Evolutionary conservation across 2,113 vertebrate genomes (phyloP).

Genomic region (Thryonomys swinderianus): DNA sequence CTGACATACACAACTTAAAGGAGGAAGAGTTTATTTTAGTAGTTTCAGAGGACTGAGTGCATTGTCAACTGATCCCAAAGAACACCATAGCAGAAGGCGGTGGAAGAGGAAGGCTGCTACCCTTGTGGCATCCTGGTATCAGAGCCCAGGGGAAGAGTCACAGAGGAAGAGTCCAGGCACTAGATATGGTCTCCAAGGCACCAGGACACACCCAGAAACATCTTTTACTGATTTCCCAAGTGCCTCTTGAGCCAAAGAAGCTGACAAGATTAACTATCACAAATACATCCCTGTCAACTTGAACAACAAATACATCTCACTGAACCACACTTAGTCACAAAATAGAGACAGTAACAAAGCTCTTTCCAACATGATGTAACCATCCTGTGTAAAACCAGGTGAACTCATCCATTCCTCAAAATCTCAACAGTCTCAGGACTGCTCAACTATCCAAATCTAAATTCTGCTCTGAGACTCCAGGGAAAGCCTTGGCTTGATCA

Average conservation of each 20-base stretch:
- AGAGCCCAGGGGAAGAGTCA: too few relatives aligned
- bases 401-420: not conserved
- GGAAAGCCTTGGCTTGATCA: not conserved
- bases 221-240: not conserved
- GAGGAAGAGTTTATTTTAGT: not conserved
- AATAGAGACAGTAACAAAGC: not conserved
- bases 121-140: not conserved
- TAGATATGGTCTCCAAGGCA: not conserved
- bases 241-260: not conserved
- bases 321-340: not conserved
- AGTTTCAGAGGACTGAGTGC: not conserved
- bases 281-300: not conserved
- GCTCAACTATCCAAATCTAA: not conserved
- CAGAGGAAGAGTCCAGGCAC: too few relatives aligned
- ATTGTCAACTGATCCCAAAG: not conserved
- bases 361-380: not conserved
- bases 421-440: not conserved
- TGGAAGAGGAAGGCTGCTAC: not conserved
- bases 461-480: not conserved
- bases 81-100: not conserved
- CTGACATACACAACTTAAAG: not conserved
- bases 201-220: not conserved
- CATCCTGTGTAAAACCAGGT: not conserved
- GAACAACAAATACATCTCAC: not conserved
- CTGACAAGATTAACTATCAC: not conserved